A percentile compares a stretch with the other conserved stretches of the same genome.
phyloP scores from a whole-genome alignment of 2,113 vertebrate species.

The Physeter macrocephalus region DNA sequence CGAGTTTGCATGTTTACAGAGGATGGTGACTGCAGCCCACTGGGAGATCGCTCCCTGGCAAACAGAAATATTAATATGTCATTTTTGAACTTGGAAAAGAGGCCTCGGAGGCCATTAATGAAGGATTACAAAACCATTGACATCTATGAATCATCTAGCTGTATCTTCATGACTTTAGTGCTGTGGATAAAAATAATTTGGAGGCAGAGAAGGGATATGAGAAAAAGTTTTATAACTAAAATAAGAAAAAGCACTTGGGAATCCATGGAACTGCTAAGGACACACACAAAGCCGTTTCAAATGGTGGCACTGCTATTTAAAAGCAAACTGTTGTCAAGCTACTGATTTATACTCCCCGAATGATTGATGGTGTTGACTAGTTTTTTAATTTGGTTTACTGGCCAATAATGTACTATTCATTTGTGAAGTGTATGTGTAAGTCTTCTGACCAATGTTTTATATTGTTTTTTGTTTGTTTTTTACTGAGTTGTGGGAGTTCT shows the following conservation, averaged over 20 bases:
- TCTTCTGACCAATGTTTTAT: neutral
- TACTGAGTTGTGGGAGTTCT: neutral
- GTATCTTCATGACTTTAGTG: neutral
- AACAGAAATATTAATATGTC: neutral
- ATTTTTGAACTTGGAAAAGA: neutral
- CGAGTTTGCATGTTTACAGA: neutral
- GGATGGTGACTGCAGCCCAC: neutral
- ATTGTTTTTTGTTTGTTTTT: neutral
- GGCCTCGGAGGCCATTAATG: neutral
- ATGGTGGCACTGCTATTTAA: neutral
- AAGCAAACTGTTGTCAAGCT: neutral
- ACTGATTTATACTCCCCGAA: neutral
- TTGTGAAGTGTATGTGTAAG: neutral
- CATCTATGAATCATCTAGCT: neutral
- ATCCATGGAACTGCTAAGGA: neutral
- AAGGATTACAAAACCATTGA: neutral
- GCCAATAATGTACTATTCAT: neutral
- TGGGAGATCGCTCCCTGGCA: neutral
- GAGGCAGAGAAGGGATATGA: neutral
- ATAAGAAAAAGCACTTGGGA: neutral
- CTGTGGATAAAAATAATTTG: conserved; percentile 37
- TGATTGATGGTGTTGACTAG: neutral
- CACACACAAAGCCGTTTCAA: neutral
- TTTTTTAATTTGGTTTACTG: neutral
- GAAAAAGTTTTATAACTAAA: neutral